These are phyloP conservation scores for Acrocephalus arundinaceus DNA, from an alignment of 2,113 vertebrate species.

Conservation along the genomic window DNA sequence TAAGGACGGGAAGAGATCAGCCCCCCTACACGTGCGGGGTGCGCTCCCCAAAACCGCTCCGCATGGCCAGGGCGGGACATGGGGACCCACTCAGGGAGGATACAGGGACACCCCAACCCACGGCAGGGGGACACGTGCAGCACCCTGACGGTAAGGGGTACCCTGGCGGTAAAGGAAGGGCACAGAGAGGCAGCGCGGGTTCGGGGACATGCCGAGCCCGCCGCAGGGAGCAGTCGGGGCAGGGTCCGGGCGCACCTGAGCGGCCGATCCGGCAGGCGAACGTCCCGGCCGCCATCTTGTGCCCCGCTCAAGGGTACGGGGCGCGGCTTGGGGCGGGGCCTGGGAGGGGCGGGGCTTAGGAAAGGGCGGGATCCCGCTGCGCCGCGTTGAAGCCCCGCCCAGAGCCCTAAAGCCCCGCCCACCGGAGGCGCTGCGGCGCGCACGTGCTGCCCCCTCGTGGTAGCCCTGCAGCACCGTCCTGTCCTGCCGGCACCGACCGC, in stretches of 20 bases:
- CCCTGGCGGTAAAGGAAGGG: too few species aligned
- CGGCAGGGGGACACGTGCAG: neutral
- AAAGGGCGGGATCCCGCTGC: fast-evolving
- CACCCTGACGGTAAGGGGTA: neutral
- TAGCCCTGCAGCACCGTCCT: fast-evolving
- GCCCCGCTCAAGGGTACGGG: neutral
- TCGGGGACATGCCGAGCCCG: neutral
- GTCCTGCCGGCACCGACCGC: neutral
- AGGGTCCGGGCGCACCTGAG: neutral
- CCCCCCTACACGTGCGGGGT: too few species aligned
- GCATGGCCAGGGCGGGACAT: fast-evolving
- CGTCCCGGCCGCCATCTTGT: neutral
- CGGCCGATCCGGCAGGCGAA: neutral
- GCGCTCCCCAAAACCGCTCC: neutral
- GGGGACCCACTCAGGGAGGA: neutral
- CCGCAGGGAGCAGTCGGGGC: neutral
- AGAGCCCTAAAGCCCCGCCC: fast-evolving
- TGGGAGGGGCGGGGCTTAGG: fast-evolving
- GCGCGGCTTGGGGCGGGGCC: neutral
- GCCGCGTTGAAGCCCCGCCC: fast-evolving
- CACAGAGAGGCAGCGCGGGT: neutral
- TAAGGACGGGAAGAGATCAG: neutral
- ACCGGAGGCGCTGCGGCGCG: fast-evolving
- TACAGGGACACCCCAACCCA: fast-evolving
- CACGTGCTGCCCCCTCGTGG: neutral